Base-by-base conservation (phyloP, 2,113 vertebrate genomes). In the Hyla sarda region DNA sequence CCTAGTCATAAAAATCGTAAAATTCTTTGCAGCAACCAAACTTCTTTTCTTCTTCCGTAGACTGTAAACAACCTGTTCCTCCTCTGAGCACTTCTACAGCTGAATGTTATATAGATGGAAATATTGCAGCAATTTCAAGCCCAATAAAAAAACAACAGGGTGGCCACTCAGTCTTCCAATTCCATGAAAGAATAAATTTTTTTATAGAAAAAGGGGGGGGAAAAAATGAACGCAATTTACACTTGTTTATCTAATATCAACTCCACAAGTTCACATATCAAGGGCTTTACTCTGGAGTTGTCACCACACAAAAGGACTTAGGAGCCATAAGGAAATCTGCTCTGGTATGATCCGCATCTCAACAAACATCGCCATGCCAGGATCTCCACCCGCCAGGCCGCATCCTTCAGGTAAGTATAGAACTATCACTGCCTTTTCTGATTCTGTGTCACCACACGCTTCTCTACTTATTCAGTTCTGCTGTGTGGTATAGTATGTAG, bases 121-220 rank as follows among this genome's bases (percentile, higher is more conserved):
- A 77, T 10, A 62, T 8, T 81, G 37, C 58, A 45, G 37, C 78
- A 47, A 81, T 81, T 81, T 65, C 72, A 84, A 45, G 82, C 82
- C 25, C 72, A 34, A 81, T 84, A 73, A 74, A 74, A 65, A 74
- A 65, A 13, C 69, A 25, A 21, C 82, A 23, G 67, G 65, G 82
- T 73, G 65, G 69, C 50, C 65, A 5, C 54, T 21, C 34, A 19
- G 32, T 62, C 9, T 8, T 48, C 83, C 16, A 47, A 30, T 21
- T 75, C 83, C 41, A 65, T 48, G 25, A 65, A 75, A 16, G 21
- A 47, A 76, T 7, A 41, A 3, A 72, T 2, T 71, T 2, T 71
- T 83, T 74, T 7, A 76, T 84, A 45, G 28, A 23, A 32, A 17
- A 71, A 71, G 19, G 50, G n/a, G n/a, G n/a, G n/a, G n/a, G n/a